These are phyloP conservation scores for Paracyprichromis sp. DNA, from an alignment of 2,113 vertebrate genomes.

Conservation along the genomic window DNA sequence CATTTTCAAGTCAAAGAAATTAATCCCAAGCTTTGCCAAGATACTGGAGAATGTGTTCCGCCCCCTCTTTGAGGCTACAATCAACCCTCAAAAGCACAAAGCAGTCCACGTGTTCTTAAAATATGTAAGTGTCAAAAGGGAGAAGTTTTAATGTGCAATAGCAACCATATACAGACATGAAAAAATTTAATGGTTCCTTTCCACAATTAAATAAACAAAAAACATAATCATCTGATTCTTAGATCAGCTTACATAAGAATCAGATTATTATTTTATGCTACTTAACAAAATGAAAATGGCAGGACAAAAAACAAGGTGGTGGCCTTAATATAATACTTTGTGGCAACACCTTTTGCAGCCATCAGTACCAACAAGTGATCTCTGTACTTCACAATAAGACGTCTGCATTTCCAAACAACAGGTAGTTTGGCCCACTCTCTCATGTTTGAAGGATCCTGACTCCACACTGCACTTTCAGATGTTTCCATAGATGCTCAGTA, in stretches of 20 bases:
- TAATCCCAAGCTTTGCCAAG: conserved; percentile 85
- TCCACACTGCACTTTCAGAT: neutral
- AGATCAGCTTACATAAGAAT: neutral
- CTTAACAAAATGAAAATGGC: neutral
- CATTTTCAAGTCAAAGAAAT: conserved; percentile 89
- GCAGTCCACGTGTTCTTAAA: conserved; percentile 87
- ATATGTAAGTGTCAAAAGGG: conserved; percentile 78
- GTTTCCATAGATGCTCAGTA: neutral
- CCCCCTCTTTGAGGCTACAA: conserved; percentile 90
- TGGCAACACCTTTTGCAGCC: neutral
- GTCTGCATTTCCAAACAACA: neutral
- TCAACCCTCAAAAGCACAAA: conserved; percentile 88
- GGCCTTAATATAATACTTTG: neutral
- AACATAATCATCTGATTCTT: neutral
- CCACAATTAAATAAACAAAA: neutral
- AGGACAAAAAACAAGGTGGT: neutral
- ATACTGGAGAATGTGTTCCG: conserved; percentile 96
- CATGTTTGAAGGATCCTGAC: neutral
- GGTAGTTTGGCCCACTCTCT: neutral
- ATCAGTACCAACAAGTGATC: neutral
- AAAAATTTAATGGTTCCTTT: neutral
- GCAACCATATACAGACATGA: neutral
- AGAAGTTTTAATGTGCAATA: neutral
- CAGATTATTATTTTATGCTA: neutral
- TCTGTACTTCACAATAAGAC: neutral